Percentiles rank a stretch among this genome's conserved stretches.
Evolutionary conservation across 2,888 invertebrate species (phyloP).

Genomic region (Volucella inanis): DNA sequence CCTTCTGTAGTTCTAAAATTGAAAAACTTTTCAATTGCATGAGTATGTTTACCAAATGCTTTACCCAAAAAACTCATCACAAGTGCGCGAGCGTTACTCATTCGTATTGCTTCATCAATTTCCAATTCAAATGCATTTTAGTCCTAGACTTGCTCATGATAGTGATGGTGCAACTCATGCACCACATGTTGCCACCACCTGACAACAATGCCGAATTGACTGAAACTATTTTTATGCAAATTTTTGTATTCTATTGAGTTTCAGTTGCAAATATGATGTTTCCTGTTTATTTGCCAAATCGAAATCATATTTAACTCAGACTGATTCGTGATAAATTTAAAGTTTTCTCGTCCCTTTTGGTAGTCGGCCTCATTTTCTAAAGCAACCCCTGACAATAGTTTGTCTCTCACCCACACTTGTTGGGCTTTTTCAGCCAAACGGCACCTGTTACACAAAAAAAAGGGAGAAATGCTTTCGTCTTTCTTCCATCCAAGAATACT

Average conservation of each 20-base stretch:
- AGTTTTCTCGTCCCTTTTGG: slow-evolving; percentile 1
- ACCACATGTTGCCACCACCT: background rate
- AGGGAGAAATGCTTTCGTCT: background rate
- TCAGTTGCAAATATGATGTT: slow-evolving; percentile 54
- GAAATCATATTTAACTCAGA: slow-evolving; percentile 38
- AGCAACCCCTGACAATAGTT: background rate
- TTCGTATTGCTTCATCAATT: slow-evolving; percentile 22
- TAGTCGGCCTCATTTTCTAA: too few relatives aligned
- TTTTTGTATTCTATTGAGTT: slow-evolving; percentile 15
- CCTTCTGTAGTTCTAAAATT: slow-evolving; percentile 14
- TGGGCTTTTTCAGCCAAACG: slow-evolving; percentile 37
- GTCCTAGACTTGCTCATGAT: too few relatives aligned
- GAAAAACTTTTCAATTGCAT: slow-evolving; percentile 48
- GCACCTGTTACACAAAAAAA: slow-evolving; percentile 44
- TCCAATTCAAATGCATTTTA: slow-evolving; percentile 22
- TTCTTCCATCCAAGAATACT: background rate
- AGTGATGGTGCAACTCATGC: too few relatives aligned
- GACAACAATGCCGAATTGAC: slow-evolving; percentile 18
- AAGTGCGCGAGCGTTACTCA: slow-evolving; percentile 23
- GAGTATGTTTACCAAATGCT: too few relatives aligned
- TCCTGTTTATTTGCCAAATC: slow-evolving; percentile 56
- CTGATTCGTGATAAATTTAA: slow-evolving; percentile 35
- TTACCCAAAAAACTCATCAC: background rate
- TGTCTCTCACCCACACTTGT: slow-evolving; percentile 49
- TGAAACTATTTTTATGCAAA: slow-evolving; percentile 31